Base-by-base conservation (phyloP, 2,888 invertebrate genomes). In the Drosophila sordidula region DNA sequence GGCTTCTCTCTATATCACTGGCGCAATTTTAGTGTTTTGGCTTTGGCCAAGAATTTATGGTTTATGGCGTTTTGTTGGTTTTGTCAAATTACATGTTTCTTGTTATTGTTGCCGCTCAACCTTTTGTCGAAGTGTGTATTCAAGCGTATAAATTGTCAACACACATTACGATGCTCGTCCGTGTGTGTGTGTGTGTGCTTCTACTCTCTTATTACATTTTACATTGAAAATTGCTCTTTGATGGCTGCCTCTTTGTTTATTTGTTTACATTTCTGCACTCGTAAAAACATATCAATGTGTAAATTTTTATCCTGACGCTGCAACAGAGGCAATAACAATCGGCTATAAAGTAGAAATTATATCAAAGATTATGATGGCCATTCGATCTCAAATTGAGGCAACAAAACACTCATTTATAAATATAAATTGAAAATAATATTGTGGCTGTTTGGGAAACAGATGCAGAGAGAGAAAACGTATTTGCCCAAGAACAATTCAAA, bases 231-330 rank as follows among this genome's bases (percentile, higher is more conserved):
- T 87, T 73, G 83, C 57, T 65, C 86, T 84, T 89, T 89, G 83
- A 89, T 88, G 80, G 66, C 62, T 54, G 70, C 59, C 57, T 55
- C 67, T 67, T 89, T 89, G 82, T 83, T 83, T 83, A 87, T 89
- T 75, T 89, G 86, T 78, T 87, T 89, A 77, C 87, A 58, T 69
- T 83, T 72, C 55, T 50, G 45, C 49, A 76, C 64, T 71, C 85
- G 82, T 87, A 80, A 84, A 87, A 87, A 63, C 78, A 84, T 85
- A 72, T 89, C 70, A 85, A 83, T 89, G 89, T 83, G 72, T 78
- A 75, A 63, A 87, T 85, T 83, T 83, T 64, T 75, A 69, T 85
- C 66, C 63, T 42, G 51, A 38, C 41, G 44, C 68, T 29, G 54
- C 70, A 69, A 63, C 65, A 57, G 38, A 32, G 67, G 74, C 70